These are phyloP conservation scores for Pristionchus pacificus DNA, from an alignment of 1,140 invertebrate species.

Conservation along the genomic window DNA sequence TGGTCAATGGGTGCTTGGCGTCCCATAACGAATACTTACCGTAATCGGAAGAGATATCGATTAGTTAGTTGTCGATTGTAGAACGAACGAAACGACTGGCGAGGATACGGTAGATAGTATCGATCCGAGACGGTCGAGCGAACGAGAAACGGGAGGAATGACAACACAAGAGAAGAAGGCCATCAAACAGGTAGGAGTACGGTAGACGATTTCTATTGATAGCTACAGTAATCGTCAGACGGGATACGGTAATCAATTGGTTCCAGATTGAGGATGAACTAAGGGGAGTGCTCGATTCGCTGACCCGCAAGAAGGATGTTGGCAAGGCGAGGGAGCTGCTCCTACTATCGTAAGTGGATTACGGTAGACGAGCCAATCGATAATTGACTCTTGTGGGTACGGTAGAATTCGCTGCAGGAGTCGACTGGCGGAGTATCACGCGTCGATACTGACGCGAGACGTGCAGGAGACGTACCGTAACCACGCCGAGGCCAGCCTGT, in stretches of 20 bases:
- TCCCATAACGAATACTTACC: no score
- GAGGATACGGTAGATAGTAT: no score
- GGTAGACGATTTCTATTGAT: not conserved
- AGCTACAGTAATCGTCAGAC: not conserved
- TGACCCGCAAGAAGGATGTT: slow-evolving; percentile 1
- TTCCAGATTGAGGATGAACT: slow-evolving; percentile 18
- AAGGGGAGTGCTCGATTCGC: not conserved
- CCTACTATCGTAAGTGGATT: not conserved
- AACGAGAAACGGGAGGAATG: slow-evolving; percentile 11
- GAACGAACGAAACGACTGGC: no score
- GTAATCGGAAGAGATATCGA: no score
- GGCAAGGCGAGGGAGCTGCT: slow-evolving; percentile 12
- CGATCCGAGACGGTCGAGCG: no score
- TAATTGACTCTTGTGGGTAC: slow-evolving; percentile 4
- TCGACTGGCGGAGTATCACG: not conserved
- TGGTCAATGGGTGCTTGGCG: no score
- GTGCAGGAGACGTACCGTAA: not conserved
- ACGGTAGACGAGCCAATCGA: slow-evolving; percentile 19
- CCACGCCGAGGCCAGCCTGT: not conserved
- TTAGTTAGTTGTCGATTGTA: no score
- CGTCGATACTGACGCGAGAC: not conserved
- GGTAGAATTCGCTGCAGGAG: not conserved
- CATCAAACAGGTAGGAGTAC: slow-evolving; percentile 1
- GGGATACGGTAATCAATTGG: slow-evolving; percentile 1
- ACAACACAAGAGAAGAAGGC: not conserved